Base-by-base conservation (phyloP, 2,888 invertebrate genomes). In the Caenorhabditis macrosperma region DNA sequence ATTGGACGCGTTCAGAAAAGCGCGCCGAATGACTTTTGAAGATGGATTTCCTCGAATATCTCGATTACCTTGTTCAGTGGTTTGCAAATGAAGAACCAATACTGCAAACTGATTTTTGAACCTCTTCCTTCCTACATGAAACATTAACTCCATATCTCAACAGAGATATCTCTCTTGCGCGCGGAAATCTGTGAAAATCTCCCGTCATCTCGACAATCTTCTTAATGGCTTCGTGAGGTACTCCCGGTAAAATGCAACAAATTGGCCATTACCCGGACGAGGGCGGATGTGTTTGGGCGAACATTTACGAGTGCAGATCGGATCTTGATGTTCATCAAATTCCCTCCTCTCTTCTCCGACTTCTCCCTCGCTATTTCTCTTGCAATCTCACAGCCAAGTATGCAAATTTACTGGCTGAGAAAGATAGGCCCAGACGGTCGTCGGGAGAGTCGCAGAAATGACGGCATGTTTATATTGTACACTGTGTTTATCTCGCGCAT, bases 301-400 rank as follows among this genome's bases (percentile, higher is more conserved):
- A 74, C 74, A 64, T 64, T 64, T 59, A 44, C 59, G 59, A 59
- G 41, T 59, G 59, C 46, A 57, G 74, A 74, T 74, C n/a, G 57
- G 33, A 74, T 74, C 74, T 59, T 59, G 64, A 59, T 74, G 74
- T 74, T 74, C 64, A 59, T 59, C 64, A 72, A 57, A 57, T 57
- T 64, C 59, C n/a, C n/a, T 52, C 59, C 44, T 64, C 44, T 41
- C 24, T 24, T 28, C 28, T 28, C 28, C 12, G n/a, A n/a, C 41
- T 41, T 6, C 24, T 12, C n/a, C 28, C 15, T 28, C 28, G 28
- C n/a, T 2, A 1, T 28, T 52, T 1, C 52, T 28, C 54, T 20
- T 52, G 24, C 48, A 41, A 46, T n/a, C 44, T 38, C 38, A 5
- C 41, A 60, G 30, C 30, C 41, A 30, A 33, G 54, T 74, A 74